phyloP scores from a whole-genome alignment of 2,113 vertebrate species.

The Corydoras maculifer region DNA sequence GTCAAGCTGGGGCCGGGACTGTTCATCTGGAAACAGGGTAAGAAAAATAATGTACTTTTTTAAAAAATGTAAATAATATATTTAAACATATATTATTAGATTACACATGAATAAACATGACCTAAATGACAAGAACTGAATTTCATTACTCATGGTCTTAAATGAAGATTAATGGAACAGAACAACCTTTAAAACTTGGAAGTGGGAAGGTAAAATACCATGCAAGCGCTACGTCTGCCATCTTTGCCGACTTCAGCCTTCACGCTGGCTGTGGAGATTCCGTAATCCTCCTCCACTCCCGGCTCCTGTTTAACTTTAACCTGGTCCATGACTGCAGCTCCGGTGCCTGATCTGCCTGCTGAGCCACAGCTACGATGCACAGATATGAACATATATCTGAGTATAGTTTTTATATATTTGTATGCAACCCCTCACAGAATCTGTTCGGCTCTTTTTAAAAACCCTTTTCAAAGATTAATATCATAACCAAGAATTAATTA shows the following conservation, averaged over 20 bases:
- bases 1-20: constrained; percentile 86
- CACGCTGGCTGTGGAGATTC: constrained; percentile 72
- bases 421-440: no score
- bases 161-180: not conserved
- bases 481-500: no score
- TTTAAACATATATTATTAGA: not conserved
- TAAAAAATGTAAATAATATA: not conserved
- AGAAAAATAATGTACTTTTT: not conserved
- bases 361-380: constrained; percentile 76
- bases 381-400: not conserved
- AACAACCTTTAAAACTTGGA: not conserved
- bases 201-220: constrained; percentile 64
- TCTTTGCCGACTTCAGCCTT: constrained; percentile 86
- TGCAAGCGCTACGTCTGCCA: constrained; percentile 87
- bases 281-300: constrained; percentile 81
- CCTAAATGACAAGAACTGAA: no score
- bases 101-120: no score
- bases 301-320: constrained; percentile 94
- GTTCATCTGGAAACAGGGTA: constrained; percentile 73
- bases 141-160: no score
- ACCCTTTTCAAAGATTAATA: no score
- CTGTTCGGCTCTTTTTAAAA: no score
- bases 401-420: no score
- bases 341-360: constrained; percentile 71
- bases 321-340: constrained; percentile 71